Base-by-base conservation (phyloP, 1,140 invertebrate species). In the Chelonus insularis region DNA sequence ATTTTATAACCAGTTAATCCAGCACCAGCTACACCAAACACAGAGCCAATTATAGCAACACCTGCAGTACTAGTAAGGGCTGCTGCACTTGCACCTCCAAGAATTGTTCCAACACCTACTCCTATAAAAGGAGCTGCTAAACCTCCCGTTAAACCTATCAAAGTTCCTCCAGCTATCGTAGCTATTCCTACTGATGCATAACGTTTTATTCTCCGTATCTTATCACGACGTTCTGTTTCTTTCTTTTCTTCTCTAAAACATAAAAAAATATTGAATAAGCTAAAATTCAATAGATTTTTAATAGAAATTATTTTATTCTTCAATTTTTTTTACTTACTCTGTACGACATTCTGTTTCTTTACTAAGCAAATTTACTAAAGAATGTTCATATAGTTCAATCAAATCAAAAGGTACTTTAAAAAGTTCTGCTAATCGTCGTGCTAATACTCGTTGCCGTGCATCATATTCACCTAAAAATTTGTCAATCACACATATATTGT, bases 21-120 rank as follows among this genome's bases (percentile, higher is more conserved):
- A 52, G 87, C 88, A 23, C 88, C 88, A 60, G 88, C 88, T 5
- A 87, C 85, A 34, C 88, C 88, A 80, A 90, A 89, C 45, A 90
- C 71, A 2, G 87, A 89, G 2, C 87, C 87, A 52, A 89, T 84
- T 32, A 89, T 82, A 23, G 87, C 87, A 6, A 85, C 79, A 12
- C 88, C 88, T 20, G 86, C 84, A 29, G 83, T 79, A 7, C 85
- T 83, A 7, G 86, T 83, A 2, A 89, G 72, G 8, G 83, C 85
- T 14, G 86, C 85, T 37, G 87, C 84, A 52, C 84, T 82, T 29
- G 85, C 83, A 34, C 85, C 82, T 21, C 84, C 84, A 14, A 86
- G 65, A 25, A 86, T 68, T 39, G 84, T 84, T 5, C 83, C 85
- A 8, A 88, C 79, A n/a, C 88, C 86, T 34, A 85, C 83, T 7